These are phyloP conservation scores for Andricus grossulariae DNA, from an alignment of 1,140 invertebrate genomes.

Conservation along the genomic window DNA sequence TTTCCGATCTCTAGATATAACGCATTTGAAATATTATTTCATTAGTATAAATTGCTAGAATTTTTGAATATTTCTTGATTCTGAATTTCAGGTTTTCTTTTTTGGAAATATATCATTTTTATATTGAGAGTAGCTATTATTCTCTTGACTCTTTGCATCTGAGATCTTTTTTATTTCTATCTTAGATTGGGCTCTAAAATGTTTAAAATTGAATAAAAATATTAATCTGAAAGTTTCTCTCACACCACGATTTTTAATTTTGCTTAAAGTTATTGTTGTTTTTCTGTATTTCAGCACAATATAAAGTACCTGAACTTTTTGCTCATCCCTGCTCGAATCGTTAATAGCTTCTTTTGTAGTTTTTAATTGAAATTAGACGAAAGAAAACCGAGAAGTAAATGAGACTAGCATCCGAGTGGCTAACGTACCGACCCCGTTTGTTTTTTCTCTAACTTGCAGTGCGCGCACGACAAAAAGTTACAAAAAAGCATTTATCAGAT, in stretches of 20 bases:
- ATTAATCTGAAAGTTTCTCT: no score
- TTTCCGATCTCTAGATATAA: no score
- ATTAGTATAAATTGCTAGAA: no score
- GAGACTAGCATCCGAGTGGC: constrained; percentile 56
- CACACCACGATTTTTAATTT: neutral
- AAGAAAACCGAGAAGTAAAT: neutral
- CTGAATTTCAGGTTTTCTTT: no score
- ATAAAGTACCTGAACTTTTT: neutral
- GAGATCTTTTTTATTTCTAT: no score
- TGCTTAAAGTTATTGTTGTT: neutral
- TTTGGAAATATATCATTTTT: no score
- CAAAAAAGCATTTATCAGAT: constrained; percentile 77
- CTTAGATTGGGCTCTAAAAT: no score
- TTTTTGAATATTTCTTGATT: no score
- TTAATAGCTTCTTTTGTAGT: constrained; percentile 19
- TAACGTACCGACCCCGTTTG: constrained; percentile 67
- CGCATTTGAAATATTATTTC: no score
- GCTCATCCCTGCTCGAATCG: constrained; percentile 26
- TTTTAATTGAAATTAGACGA: neutral
- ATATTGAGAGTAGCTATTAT: no score
- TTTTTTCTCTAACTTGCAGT: constrained; percentile 73
- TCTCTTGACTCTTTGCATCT: no score
- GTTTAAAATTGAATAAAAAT: no score
- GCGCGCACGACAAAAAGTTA: constrained; percentile 74
- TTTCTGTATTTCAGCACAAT: neutral